Percentiles rank a stretch among this genome's conserved stretches.
phyloP scores from a whole-genome alignment of 2,888 invertebrate genomes.

The Cheilosia soror region DNA sequence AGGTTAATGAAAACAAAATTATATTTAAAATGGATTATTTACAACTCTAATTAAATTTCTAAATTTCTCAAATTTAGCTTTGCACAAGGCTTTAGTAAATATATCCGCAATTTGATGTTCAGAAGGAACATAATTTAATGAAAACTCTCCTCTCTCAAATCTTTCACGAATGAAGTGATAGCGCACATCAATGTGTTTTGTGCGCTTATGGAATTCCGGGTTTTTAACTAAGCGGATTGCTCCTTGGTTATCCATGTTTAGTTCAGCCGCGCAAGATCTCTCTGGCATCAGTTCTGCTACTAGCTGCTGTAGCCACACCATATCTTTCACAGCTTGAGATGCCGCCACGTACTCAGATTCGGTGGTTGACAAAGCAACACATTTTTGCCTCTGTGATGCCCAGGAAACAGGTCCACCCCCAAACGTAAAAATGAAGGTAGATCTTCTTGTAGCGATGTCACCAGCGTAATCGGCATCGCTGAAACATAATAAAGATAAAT shows the following conservation, averaged over 20 bases:
- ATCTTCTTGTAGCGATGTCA: conserved; percentile 50
- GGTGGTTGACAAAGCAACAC: conserved; percentile 44
- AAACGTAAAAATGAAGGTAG: conserved; percentile 51
- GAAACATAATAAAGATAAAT: conserved; percentile 29
- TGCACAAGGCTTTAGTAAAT: conserved; percentile 26
- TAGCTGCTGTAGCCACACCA: conserved; percentile 48
- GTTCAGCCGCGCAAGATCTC: not conserved
- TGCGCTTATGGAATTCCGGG: conserved; percentile 63
- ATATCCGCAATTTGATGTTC: conserved; percentile 42
- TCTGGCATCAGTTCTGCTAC: conserved; percentile 14
- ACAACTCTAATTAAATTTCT: too few relatives aligned
- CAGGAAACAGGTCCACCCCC: conserved; percentile 32
- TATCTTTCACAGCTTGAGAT: conserved; percentile 45
- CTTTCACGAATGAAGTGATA: conserved; percentile 65
- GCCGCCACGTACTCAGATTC: conserved; percentile 59
- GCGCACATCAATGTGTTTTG: conserved; percentile 64
- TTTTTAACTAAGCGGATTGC: conserved; percentile 59
- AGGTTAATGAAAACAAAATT: too few relatives aligned
- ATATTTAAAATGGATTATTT: too few relatives aligned
- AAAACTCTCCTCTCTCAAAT: conserved; percentile 42
- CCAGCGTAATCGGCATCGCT: conserved; percentile 69
- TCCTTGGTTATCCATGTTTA: conserved; percentile 49
- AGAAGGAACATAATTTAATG: conserved; percentile 48
- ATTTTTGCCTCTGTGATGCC: conserved; percentile 51
- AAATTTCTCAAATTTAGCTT: conserved; percentile 13